phyloP scores from a whole-genome alignment of 2,797 vertebrate species.

The Rhadinocentrus ornatus region DNA sequence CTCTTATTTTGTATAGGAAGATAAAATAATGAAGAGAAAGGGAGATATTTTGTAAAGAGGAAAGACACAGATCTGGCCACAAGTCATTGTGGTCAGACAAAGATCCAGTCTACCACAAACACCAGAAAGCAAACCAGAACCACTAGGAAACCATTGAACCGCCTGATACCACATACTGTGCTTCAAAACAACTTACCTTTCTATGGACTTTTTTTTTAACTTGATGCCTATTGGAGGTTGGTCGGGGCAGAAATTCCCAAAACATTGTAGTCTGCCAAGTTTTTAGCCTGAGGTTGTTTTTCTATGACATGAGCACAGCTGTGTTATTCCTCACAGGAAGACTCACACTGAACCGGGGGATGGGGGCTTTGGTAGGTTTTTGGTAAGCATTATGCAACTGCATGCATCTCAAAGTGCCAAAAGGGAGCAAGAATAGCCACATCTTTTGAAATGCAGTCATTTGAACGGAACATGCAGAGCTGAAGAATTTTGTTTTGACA shows the following conservation, averaged over 20 bases:
- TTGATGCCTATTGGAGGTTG: not conserved
- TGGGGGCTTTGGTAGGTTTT: not conserved
- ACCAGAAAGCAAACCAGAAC: too few species aligned
- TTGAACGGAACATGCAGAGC: not conserved
- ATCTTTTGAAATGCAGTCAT: not conserved
- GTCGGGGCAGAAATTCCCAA: not conserved
- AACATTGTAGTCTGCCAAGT: not conserved
- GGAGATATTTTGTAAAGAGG: too few species aligned
- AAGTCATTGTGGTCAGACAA: too few species aligned
- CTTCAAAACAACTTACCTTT: too few species aligned
- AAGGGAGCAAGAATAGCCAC: not conserved
- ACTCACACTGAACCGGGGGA: not conserved
- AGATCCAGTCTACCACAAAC: too few species aligned
- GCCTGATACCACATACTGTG: too few species aligned
- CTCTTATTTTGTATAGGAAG: too few species aligned
- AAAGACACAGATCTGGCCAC: too few species aligned
- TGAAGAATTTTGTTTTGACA: not conserved
- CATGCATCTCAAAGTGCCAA: not conserved
- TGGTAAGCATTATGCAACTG: not conserved
- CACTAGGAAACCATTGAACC: too few species aligned
- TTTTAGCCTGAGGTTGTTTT: not conserved
- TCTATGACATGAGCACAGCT: constrained; percentile 1
- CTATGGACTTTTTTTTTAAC: too few species aligned
- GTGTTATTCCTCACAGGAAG: constrained; percentile 10
- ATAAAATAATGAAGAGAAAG: too few species aligned